Conservation (phyloP, 2,797 vertebrate genomes). For the Myoxocephalus aenaeus region DNA sequence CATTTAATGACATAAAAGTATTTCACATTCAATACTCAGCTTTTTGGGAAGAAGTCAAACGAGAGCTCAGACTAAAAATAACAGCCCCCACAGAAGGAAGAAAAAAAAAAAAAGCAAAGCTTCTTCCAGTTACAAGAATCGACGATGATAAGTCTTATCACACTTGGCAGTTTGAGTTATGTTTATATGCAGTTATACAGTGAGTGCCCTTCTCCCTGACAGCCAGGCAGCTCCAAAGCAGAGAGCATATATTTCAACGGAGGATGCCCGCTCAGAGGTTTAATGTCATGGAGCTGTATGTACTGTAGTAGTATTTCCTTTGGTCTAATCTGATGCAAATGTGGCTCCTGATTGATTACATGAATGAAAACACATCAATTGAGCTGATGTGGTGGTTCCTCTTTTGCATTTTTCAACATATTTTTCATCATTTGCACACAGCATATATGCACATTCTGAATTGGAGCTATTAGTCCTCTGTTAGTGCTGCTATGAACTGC, state of each 20-base stretch:
- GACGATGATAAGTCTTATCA: conserved; percentile 77
- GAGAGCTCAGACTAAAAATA: conserved; percentile 66
- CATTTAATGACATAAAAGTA: conserved; percentile 52
- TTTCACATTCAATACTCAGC: conserved; percentile 28
- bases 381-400: background rate
- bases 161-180: conserved; percentile 73
- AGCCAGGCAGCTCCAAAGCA: conserved; percentile 53
- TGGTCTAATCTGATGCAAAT: conserved; percentile 49
- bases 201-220: conserved; percentile 68
- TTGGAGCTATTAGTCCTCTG: background rate
- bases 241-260: conserved; percentile 56
- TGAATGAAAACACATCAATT: conserved; percentile 30
- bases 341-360: conserved; percentile 54
- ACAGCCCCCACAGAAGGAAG: conserved; percentile 39
- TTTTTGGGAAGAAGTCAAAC: conserved; percentile 41
- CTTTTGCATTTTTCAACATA: background rate
- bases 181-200: conserved; percentile 74
- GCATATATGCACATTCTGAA: background rate
- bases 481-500: background rate
- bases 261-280: conserved; percentile 49
- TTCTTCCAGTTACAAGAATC: conserved; percentile 65
- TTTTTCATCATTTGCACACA: background rate
- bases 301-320: conserved; percentile 26
- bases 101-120: conserved; percentile 57
- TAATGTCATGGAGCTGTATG: conserved; percentile 53